A percentile compares a stretch with the other conserved stretches of the same genome.
phyloP scores from a whole-genome alignment of 2,797 vertebrate species.

The Champsocephalus esox region DNA sequence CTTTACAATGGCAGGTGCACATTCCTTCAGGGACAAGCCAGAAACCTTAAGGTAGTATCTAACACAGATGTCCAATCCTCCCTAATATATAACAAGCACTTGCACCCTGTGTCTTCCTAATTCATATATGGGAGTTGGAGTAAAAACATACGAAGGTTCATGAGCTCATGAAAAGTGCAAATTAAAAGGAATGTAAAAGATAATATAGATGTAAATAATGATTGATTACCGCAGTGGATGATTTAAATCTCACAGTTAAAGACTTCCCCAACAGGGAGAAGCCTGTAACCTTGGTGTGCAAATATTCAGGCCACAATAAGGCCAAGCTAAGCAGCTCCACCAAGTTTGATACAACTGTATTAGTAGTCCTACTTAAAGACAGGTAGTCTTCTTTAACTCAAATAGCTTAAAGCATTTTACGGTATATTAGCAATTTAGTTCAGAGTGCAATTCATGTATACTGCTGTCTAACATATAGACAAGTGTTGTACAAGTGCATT shows the following conservation, averaged over 20 bases:
- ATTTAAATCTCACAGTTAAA: constrained; percentile 13
- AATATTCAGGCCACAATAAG: constrained; percentile 24
- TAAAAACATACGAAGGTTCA: constrained; percentile 63
- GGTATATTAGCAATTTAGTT: too few species aligned
- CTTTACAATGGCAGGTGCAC: constrained; percentile 73
- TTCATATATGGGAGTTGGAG: constrained; percentile 65
- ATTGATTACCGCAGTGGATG: constrained; percentile 35
- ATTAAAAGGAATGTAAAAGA: constrained; percentile 67
- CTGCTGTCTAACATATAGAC: too few species aligned
- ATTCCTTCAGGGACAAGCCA: constrained; percentile 73
- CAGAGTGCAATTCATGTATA: too few species aligned
- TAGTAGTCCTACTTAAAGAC: not conserved
- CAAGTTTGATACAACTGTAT: not conserved
- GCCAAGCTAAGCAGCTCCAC: not conserved
- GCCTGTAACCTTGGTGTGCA: constrained; percentile 30
- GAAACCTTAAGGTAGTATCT: constrained; percentile 66
- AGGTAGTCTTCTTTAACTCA: not conserved
- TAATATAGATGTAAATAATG: constrained; percentile 57
- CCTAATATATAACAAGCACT: constrained; percentile 61
- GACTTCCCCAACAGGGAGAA: constrained; percentile 17
- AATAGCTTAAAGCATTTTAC: not conserved
- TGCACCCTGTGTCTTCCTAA: constrained; percentile 59
- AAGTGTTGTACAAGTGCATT: too few species aligned
- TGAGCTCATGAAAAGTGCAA: constrained; percentile 40
- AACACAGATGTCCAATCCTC: constrained; percentile 73